Evolutionary conservation across 2,113 vertebrate species (phyloP).

Genomic region (Hippocampus zosterae): DNA sequence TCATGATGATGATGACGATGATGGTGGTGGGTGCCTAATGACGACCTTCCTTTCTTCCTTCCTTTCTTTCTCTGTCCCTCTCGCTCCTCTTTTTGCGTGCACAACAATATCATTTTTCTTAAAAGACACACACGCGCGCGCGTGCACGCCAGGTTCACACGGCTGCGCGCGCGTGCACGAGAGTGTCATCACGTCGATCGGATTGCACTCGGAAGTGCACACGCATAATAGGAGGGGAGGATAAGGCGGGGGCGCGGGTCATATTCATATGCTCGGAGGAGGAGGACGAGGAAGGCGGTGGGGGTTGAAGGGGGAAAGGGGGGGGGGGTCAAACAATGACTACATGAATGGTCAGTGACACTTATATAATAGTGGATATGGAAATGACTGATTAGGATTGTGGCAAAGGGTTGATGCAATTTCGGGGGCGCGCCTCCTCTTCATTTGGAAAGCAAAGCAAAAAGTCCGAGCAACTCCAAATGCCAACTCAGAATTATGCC

Average conservation of each 20-base stretch:
- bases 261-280: neutral
- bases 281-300: too few relatives aligned
- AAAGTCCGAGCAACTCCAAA: neutral
- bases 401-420: neutral
- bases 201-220: constrained; percentile 1
- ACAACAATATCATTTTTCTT: constrained; percentile 6
- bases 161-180: neutral
- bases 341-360: neutral
- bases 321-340: neutral
- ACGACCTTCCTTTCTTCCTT: neutral
- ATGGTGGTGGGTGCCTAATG: neutral
- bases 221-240: neutral
- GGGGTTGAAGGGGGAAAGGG: neutral
- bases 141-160: neutral
- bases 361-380: constrained; percentile 1
- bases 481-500: neutral
- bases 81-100: neutral
- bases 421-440: neutral
- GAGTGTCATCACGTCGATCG: constrained; percentile 4
- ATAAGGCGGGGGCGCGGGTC: neutral
- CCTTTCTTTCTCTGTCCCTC: neutral
- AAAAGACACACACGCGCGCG: neutral
- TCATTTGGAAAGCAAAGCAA: neutral
- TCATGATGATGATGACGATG: constrained; percentile 86
- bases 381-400: neutral